Base-by-base conservation (phyloP, 2,888 invertebrate genomes). In the Aphrophora alni region DNA sequence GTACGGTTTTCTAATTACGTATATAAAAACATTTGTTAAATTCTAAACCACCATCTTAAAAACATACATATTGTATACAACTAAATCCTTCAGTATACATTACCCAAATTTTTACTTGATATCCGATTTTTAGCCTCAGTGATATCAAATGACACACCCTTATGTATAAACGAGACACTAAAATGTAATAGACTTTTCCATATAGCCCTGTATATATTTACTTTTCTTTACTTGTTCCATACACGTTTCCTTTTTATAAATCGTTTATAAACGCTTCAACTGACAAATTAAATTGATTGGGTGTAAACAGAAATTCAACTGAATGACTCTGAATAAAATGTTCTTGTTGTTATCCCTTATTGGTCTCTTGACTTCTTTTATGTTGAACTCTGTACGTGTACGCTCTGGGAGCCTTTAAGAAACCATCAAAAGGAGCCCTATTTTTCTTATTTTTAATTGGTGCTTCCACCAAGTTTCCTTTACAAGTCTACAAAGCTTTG, bases 371-470 rank as follows among this genome's bases (percentile, higher is more conserved):
- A 59, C 14, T 59, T 59, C 59, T 21, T 59, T 59, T 21, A 59
- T 21, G 21, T 5, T 21, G n/a, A 21, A 59, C n/a, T 8, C 33
- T n/a, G n/a, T 59, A 59, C 59, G n/a, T 21, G 21, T 2, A n/a
- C n/a, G n/a, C n/a, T n/a, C n/a, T n/a, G 4, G 21, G 59, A 59
- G 4, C 59, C 59, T 44, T 14, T 7, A 21, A 59, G 59, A 59
- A 59, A 59, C n/a, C 59, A 3, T 59, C 21, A n/a, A 59, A 59
- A 44, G 21, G 21, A 21, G 21, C 5, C 59, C 5, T 21, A 21
- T 59, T 44, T 44, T 59, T 21, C 59, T 59, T 59, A n/a, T 59
- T 59, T 59, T 59, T 59, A 59, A 59, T 59, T 59, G 59, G 59
- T 59, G 21, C 21, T 59, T 59, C 59, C 59, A 59, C 59, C 59